These are phyloP conservation scores for Tyrannus savana DNA, from an alignment of 2,113 vertebrate species.

Conservation along the genomic window DNA sequence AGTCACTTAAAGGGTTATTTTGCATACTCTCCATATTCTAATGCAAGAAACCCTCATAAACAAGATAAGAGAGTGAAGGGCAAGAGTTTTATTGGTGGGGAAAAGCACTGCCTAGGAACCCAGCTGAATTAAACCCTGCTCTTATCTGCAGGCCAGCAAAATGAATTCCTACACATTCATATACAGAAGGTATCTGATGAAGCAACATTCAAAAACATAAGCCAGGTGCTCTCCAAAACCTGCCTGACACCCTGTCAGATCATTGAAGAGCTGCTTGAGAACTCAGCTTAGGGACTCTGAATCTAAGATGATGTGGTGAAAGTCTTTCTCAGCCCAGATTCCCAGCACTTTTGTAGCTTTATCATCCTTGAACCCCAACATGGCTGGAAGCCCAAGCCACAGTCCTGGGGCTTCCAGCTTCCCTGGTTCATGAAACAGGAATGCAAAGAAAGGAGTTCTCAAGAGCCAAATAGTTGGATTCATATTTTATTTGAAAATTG, in stretches of 20 bases:
- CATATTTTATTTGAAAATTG: not conserved
- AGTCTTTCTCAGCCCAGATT: not conserved
- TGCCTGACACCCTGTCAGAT: not conserved
- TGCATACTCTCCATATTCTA: not conserved
- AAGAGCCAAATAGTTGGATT: not conserved
- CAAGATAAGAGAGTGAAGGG: not conserved
- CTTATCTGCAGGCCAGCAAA: not conserved
- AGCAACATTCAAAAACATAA: not conserved
- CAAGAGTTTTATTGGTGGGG: not conserved
- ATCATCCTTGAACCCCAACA: not conserved
- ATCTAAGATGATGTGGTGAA: not conserved
- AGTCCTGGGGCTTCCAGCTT: not conserved
- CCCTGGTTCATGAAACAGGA: accelerated
- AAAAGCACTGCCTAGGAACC: not conserved
- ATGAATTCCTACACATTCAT: not conserved
- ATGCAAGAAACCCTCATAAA: not conserved
- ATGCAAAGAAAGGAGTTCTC: not conserved
- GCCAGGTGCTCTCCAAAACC: not conserved
- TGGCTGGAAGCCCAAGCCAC: not conserved
- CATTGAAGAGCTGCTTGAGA: not conserved
- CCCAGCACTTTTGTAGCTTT: not conserved
- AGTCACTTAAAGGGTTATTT: not conserved
- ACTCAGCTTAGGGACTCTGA: not conserved
- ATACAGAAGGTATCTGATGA: not conserved
- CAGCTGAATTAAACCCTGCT: not conserved